phyloP scores from a whole-genome alignment of 2,888 invertebrate species.

The Callyntrura sp. region DNA sequence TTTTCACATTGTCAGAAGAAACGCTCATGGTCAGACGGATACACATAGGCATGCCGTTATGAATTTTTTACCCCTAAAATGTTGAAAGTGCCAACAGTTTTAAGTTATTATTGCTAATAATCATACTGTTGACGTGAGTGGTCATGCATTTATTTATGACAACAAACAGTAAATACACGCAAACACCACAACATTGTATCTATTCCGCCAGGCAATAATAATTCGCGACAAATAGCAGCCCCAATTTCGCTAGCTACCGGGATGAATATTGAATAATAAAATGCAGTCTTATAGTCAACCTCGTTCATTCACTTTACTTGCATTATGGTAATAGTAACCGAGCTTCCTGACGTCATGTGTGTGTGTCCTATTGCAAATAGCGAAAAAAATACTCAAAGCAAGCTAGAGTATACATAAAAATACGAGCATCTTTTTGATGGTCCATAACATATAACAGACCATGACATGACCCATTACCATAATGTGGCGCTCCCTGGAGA shows the following conservation, averaged over 20 bases:
- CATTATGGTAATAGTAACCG: background rate
- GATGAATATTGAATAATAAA: background rate
- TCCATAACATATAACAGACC: slow-evolving; percentile 54
- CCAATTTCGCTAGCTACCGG: background rate
- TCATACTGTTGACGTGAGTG: background rate
- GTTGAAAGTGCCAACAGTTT: background rate
- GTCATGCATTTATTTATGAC: background rate
- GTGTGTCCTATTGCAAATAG: background rate
- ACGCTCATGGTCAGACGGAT: too few relatives aligned
- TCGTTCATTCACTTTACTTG: background rate
- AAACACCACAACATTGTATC: background rate
- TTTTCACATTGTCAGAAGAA: too few relatives aligned
- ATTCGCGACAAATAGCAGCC: background rate
- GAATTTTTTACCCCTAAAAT: background rate
- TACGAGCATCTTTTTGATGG: slow-evolving; percentile 53
- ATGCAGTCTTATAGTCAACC: background rate
- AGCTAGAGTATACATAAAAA: slow-evolving; percentile 29
- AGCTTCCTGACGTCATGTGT: slow-evolving; percentile 56
- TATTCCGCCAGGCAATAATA: background rate
- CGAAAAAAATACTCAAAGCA: background rate
- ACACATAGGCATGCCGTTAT: too few relatives aligned
- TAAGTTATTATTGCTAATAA: background rate
- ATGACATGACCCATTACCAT: slow-evolving; percentile 68
- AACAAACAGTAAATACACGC: background rate
- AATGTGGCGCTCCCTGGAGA: slow-evolving; percentile 51